These are phyloP conservation scores for Chondrosia reniformis DNA, from an alignment of 37 sponge, comb jelly and placozoan genomes.

Conservation along the genomic window DNA sequence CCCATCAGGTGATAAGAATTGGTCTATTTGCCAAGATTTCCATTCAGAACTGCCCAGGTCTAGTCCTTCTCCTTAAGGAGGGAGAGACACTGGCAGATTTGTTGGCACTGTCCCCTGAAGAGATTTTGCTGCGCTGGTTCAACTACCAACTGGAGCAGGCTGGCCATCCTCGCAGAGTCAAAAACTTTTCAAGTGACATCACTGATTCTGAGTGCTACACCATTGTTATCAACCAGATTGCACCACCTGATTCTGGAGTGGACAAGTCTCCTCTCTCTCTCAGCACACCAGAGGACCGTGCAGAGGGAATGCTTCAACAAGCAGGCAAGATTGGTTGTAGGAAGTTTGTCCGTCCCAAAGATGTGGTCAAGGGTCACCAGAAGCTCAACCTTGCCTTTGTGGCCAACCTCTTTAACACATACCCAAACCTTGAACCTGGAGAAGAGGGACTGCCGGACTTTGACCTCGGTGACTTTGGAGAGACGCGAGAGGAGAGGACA, in stretches of 20 bases:
- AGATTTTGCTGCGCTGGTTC: constrained; percentile 95
- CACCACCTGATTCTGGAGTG: constrained; percentile 74
- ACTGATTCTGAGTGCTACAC: constrained; percentile 93
- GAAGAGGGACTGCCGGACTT: constrained; percentile 83
- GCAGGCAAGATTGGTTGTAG: constrained; percentile 89
- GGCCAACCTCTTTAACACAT: constrained; percentile 95
- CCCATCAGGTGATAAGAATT: constrained; percentile 68
- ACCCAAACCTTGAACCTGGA: constrained; percentile 83
- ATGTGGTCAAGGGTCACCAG: constrained; percentile 86
- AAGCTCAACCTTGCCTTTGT: constrained; percentile 93
- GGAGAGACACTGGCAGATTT: constrained; percentile 83
- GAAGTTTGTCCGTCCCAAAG: constrained; percentile 90
- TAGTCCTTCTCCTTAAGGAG: constrained; percentile 77
- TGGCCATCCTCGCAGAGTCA: constrained; percentile 73
- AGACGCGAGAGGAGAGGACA: constrained; percentile 95
- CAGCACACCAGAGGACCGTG: constrained; percentile 63
- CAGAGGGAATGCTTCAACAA: constrained; percentile 82
- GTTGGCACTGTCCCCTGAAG: constrained; percentile 87
- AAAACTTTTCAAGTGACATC: constrained; percentile 70
- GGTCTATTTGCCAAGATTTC: constrained; percentile 95
- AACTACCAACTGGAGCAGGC: constrained; percentile 96
- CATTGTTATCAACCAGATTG: constrained; percentile 81
- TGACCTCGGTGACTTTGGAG: constrained; percentile 80
- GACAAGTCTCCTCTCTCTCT: constrained; percentile 68
- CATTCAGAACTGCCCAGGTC: constrained; percentile 86